Percentiles rank a stretch among this genome's conserved stretches.
Evolutionary conservation across 2,113 vertebrate genomes (phyloP).

Genomic region (Grus americana): DNA sequence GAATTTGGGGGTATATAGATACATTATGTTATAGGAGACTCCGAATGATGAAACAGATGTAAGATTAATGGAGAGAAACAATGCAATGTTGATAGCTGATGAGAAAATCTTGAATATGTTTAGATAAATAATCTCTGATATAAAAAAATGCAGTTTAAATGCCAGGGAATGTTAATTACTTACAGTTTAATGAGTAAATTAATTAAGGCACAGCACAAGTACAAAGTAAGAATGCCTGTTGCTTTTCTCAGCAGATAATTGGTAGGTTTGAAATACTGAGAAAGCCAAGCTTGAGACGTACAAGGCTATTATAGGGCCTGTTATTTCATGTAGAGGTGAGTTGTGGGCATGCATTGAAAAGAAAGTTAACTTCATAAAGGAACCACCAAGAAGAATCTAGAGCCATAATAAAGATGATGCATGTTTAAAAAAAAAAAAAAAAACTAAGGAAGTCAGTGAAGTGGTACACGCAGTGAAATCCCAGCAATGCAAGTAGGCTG

Average conservation of each 20-base stretch:
- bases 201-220: conserved; percentile 40
- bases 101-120: neutral
- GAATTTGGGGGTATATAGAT: neutral
- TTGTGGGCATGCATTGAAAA: neutral
- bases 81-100: neutral
- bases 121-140: neutral
- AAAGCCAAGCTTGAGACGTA: neutral
- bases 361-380: neutral
- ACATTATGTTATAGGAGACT: neutral
- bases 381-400: neutral
- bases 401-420: neutral
- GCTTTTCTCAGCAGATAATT: conserved; percentile 39
- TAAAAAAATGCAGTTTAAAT: conserved; percentile 5
- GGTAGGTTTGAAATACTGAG: conserved; percentile 33
- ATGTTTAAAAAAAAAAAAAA: neutral
- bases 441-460: neutral
- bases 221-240: conserved; percentile 21
- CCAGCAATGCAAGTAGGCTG: neutral
- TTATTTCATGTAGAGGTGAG: neutral
- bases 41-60: neutral
- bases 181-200: conserved; percentile 36
- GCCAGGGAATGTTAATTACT: conserved; percentile 19
- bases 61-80: neutral
- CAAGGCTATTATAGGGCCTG: neutral
- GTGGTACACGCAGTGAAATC: neutral